A percentile compares a stretch with the other conserved stretches of the same genome.
Evolutionary conservation across 2,797 vertebrate species (phyloP).

Genomic region (Hydrocynus forskahlii): DNA sequence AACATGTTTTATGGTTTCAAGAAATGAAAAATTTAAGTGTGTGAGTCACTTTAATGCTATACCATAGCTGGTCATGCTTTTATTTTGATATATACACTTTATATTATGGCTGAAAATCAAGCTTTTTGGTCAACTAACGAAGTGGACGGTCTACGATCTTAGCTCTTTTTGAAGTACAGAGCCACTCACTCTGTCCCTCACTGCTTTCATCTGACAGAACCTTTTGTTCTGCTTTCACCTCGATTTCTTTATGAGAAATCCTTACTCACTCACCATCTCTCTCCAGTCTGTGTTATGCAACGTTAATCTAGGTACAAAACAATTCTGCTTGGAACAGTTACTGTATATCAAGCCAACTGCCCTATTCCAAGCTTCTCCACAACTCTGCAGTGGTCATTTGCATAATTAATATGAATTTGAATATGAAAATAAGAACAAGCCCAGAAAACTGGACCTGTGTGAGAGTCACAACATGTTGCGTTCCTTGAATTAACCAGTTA

Average conservation of each 20-base stretch:
- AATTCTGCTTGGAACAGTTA: neutral
- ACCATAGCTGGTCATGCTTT: too few relatives aligned
- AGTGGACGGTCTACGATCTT: neutral
- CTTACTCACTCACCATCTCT: slow-evolving; percentile 52
- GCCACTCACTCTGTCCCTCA: neutral
- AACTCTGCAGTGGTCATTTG: neutral
- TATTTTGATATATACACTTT: too few relatives aligned
- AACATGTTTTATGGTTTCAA: too few relatives aligned
- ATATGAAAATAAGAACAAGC: slow-evolving; percentile 14
- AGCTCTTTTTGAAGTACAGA: slow-evolving; percentile 6
- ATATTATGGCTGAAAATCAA: neutral
- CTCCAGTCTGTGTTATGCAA: slow-evolving; percentile 4
- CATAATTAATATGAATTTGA: slow-evolving; percentile 7
- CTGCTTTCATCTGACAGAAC: slow-evolving; percentile 25
- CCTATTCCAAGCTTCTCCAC: neutral
- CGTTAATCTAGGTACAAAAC: neutral
- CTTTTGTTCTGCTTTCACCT: slow-evolving; percentile 22
- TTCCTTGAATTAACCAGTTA: too few relatives aligned
- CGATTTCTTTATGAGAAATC: slow-evolving; percentile 17
- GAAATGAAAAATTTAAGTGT: too few relatives aligned
- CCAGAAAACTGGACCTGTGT: slow-evolving; percentile 30
- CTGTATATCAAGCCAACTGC: neutral
- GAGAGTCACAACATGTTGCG: too few relatives aligned
- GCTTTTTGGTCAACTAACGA: neutral
- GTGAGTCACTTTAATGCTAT: too few relatives aligned